Percentiles rank a stretch among this genome's conserved stretches.
phyloP scores from a whole-genome alignment of 1,140 invertebrate species.

The Atopsyche davidsoni region DNA sequence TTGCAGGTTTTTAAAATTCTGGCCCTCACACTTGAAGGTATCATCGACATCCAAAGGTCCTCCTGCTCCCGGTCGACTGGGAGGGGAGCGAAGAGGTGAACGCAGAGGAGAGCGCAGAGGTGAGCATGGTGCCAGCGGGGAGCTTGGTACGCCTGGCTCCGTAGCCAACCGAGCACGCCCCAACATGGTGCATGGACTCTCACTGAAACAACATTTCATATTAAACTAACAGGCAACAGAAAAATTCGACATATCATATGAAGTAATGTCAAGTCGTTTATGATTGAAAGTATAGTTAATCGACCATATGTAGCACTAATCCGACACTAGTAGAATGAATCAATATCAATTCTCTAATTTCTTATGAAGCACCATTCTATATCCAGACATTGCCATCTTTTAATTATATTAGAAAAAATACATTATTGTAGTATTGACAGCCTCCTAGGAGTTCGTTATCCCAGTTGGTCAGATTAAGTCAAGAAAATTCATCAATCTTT shows the following conservation, averaged over 20 bases:
- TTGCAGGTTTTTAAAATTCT: constrained; percentile 1
- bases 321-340: no score
- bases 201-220: constrained; percentile 7
- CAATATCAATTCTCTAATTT: no score
- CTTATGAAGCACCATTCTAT: no score
- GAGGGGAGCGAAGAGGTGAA: constrained; percentile 46
- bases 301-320: no score
- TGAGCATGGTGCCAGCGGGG: constrained; percentile 41
- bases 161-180: constrained; percentile 59
- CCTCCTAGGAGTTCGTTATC: no score
- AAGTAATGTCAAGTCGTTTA: no score
- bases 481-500: no score
- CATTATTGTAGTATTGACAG: no score
- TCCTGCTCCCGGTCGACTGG: constrained; percentile 20
- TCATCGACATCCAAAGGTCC: constrained; percentile 51
- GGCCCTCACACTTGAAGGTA: constrained; percentile 45
- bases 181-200: not conserved
- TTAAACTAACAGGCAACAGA: not conserved
- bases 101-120: constrained; percentile 63
- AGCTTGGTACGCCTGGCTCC: constrained; percentile 52
- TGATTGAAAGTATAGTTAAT: not conserved
- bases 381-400: no score
- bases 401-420: no score
- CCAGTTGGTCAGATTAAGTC: no score
- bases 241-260: not conserved